These are phyloP conservation scores for Chydorus sphaericus DNA, from an alignment of 2,888 invertebrate species.

Conservation along the genomic window DNA sequence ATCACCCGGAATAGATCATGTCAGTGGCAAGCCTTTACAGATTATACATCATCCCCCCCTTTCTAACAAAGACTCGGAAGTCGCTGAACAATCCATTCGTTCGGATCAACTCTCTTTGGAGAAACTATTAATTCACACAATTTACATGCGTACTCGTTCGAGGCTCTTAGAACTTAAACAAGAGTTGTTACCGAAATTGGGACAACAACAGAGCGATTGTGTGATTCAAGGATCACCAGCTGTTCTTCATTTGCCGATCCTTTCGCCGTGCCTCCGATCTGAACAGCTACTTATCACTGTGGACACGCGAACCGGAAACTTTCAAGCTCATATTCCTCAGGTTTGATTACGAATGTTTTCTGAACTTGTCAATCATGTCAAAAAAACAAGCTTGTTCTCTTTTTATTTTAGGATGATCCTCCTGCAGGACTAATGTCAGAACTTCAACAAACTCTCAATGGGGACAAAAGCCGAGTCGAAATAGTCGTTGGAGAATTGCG, in stretches of 20 bases:
- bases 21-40: conserved; percentile 55
- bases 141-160: conserved; percentile 78
- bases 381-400: conserved; percentile 31
- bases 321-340: conserved; percentile 30
- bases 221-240: conserved; percentile 82
- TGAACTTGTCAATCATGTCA: not conserved
- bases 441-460: conserved; percentile 62
- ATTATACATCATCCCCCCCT: conserved; percentile 35
- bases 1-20: conserved; percentile 35
- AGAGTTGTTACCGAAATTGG: conserved; percentile 47
- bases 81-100: conserved; percentile 60
- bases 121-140: conserved; percentile 81
- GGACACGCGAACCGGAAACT: conserved; percentile 83
- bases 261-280: conserved; percentile 77
- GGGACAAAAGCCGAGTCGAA: conserved; percentile 50
- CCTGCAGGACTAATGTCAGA: conserved; percentile 59
- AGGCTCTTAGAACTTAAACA: conserved; percentile 67
- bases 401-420: conserved; percentile 76
- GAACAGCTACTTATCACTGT: conserved; percentile 85
- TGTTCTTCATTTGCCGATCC: conserved; percentile 74
- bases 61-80: conserved; percentile 39
- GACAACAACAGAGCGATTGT: conserved; percentile 52
- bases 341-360: not conserved
- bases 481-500: conserved; percentile 51
- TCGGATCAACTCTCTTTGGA: conserved; percentile 92